Conservation (phyloP, 2,888 invertebrate species). For the Therioaphis trifolii region DNA sequence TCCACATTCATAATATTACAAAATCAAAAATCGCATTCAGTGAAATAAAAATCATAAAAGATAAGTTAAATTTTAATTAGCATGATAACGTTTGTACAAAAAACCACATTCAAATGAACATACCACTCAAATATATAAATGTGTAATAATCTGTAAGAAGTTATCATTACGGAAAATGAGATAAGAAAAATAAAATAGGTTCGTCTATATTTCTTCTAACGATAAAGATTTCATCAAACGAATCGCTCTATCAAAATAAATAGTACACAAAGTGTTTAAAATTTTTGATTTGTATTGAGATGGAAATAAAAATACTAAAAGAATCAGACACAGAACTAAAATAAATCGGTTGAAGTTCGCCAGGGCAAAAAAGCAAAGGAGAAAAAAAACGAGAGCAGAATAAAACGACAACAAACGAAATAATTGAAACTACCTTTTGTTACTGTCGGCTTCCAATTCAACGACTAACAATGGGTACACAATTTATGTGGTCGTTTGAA, state of each 20-base stretch:
- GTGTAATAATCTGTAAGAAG: no score
- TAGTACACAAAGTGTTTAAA: not conserved
- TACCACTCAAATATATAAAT: no score
- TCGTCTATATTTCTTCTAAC: no score
- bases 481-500: constrained; percentile 61
- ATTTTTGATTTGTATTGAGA: constrained; percentile 11
- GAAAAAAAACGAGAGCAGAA: constrained; percentile 45
- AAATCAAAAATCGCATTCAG: no score
- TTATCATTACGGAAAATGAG: no score
- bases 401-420: constrained; percentile 60
- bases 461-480: constrained; percentile 60
- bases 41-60: no score
- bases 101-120: no score
- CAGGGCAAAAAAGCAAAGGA: not conserved
- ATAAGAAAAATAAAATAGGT: no score
- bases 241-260: not conserved
- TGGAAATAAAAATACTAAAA: constrained; percentile 12
- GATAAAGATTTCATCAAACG: not conserved
- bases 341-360: constrained; percentile 30
- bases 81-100: no score
- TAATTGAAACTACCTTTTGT: constrained; percentile 62
- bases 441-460: constrained; percentile 61
- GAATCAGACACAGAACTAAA: constrained; percentile 24
- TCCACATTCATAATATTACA: no score
- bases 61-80: no score